Evolutionary conservation across 2,113 vertebrate species (phyloP).

Genomic region (Pterocles orientalis): DNA sequence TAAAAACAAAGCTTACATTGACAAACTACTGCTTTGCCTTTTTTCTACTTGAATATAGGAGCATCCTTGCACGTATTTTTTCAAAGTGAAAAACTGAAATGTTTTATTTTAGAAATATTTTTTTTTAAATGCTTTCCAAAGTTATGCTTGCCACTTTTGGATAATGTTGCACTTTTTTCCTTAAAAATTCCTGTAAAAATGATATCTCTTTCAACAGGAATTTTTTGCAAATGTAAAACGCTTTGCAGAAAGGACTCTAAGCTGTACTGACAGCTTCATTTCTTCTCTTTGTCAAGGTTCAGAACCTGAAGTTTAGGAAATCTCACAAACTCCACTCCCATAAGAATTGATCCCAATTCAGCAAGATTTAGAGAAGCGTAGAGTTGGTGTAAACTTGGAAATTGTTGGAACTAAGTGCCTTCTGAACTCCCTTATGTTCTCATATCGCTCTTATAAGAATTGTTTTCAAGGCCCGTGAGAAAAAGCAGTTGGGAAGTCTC

Average conservation of each 20-base stretch:
- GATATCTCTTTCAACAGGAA: not conserved
- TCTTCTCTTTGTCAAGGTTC: not conserved
- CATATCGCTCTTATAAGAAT: not conserved
- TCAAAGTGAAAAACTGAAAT: not conserved
- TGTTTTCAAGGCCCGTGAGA: not conserved
- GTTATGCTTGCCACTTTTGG: not conserved
- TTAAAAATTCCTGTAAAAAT: not conserved
- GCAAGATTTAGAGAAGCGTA: not conserved
- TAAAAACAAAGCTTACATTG: fast-evolving
- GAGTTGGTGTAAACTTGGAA: not conserved
- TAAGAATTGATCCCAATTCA: not conserved
- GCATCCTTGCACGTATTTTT: not conserved
- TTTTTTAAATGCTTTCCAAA: not conserved
- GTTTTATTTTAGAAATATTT: not conserved
- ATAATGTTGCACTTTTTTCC: fast-evolving
- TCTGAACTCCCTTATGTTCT: not conserved
- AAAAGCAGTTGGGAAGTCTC: not conserved
- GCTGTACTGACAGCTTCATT: not conserved
- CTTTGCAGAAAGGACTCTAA: not conserved
- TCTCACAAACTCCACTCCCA: fast-evolving
- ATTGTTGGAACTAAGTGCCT: not conserved
- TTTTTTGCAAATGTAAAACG: not conserved
- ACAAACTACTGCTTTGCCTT: not conserved
- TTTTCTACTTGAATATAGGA: not conserved
- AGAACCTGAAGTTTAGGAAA: not conserved